Base-by-base conservation (phyloP, 2,797 vertebrate species). In the Perodicticus potto region DNA sequence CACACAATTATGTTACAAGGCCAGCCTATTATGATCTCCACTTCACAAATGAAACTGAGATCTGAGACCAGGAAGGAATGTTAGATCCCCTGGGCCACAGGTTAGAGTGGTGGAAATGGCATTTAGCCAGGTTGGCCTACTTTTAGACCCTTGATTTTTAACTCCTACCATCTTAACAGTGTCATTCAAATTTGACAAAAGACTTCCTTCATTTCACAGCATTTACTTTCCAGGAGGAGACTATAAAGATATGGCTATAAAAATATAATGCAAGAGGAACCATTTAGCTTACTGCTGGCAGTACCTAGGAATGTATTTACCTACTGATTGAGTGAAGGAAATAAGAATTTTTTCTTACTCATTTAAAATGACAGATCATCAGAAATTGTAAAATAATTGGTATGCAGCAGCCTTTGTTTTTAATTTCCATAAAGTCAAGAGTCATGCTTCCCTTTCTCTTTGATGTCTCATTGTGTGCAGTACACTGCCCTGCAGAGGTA, bases 301-400 rank as follows among this genome's bases (percentile, higher is more conserved):
- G 45, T 70, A 95, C 7, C 37, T 69, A 55, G 32, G 22, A 32
- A 73, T 76, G 72, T n/a, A 37, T 88, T 96, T 94, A 94, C n/a
- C n/a, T 76, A 27, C 83, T 95, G 25, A 78, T 4, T 81, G 80
- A 94, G 45, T 53, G 23, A 82, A 94, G n/a, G 65, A 94, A 91
- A 57, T 69, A 89, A 93, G 8, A 83, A 69, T 77, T 43, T 23
- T 59, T 80, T 11, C n/a, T 97, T 53, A 37, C 13, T 90, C 32
- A 91, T 23, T 13, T 59, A 80, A 84, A 90, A 93, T 23, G 49
- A 83, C 17, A 89, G 59, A 91, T 86, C 91, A 77, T 90, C 77
- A 84, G 80, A 91, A 87, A 90, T 96, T 92, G 45, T 93, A 91
- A 95, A 90, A 69, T 87, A 29, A 88, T 80, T 86, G 37, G 19